These are phyloP conservation scores for Zingel zingel DNA, from an alignment of 2,113 vertebrate genomes.

Conservation along the genomic window DNA sequence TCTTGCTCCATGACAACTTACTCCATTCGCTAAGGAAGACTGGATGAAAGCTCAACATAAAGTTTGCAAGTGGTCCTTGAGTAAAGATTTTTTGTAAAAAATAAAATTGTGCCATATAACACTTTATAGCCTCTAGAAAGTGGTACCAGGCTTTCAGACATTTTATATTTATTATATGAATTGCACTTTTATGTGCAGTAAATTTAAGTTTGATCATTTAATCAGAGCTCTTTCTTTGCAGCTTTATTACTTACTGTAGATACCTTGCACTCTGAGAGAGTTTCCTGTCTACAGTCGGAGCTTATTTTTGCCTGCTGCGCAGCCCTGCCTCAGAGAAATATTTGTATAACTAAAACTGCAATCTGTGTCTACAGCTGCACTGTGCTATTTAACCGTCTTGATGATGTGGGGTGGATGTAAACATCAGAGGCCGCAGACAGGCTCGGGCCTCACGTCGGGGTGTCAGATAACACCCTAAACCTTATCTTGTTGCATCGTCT, in stretches of 20 bases:
- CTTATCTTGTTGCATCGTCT: conserved; percentile 64
- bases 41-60: neutral
- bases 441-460: conserved; percentile 31
- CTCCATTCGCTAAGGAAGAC: neutral
- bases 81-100: neutral
- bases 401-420: conserved; percentile 61
- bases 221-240: conserved; percentile 5
- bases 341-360: conserved; percentile 68
- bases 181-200: neutral
- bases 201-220: neutral
- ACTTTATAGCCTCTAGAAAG: neutral
- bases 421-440: conserved; percentile 35
- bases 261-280: neutral
- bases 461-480: conserved; percentile 69
- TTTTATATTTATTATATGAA: neutral
- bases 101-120: neutral
- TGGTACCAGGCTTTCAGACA: neutral
- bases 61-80: neutral
- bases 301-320: conserved; percentile 31
- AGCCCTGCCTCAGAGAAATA: conserved; percentile 50
- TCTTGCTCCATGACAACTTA: neutral
- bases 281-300: conserved; percentile 8
- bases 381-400: conserved; percentile 62
- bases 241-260: neutral
- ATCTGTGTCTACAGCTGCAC: conserved; percentile 76